Base-by-base conservation (phyloP, 2,888 invertebrate genomes). In the Nematopogon swammerdamellus region DNA sequence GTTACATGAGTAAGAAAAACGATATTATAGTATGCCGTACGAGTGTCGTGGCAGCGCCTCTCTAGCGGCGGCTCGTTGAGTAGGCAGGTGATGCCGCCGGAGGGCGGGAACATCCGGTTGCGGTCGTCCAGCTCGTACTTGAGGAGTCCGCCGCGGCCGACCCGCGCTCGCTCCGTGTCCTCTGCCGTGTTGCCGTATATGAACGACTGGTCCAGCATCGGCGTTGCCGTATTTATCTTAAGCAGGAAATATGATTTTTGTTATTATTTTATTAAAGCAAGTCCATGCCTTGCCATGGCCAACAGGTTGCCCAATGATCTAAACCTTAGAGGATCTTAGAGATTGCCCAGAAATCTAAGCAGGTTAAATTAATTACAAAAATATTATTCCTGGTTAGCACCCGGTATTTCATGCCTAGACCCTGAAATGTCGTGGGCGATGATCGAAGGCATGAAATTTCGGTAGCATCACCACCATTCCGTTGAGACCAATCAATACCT, bases 101-200 rank as follows among this genome's bases (percentile, higher is more conserved):
- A 25, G 25, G 47, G 17, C 14, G 36, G 19, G 18, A 2, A 30
- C 19, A 16, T 36, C 18, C 14, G n/a, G 47, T 47, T 2, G 10
- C 19, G 36, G 17, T 47, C n/a, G 42, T 42, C 5, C 19, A n/a
- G 2, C 49, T 3, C 63, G 59, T 47, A 71, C 53, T 44, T 63
- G 63, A 10, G 63, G 60, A 52, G 63, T 60, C 52, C 66, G 63
- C 56, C 61, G 63, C 3, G 57, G 58, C 11, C 67, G 59, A 18
- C 49, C 50, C 53, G 68, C 65, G 25, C 65, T 63, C 61, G 51
- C 30, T 43, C 42, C 29, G 45, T 18, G 5, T 25, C 29, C 1
- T 17, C n/a, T 11, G 1, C 10, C 30, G 25, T 30, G 30, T 49
- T 49, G 2, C 49, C 49, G n/a, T 49, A 49, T 18, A 49, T 19